Conservation (phyloP, 1,140 invertebrate genomes). For the Chrysoperla carnea region DNA sequence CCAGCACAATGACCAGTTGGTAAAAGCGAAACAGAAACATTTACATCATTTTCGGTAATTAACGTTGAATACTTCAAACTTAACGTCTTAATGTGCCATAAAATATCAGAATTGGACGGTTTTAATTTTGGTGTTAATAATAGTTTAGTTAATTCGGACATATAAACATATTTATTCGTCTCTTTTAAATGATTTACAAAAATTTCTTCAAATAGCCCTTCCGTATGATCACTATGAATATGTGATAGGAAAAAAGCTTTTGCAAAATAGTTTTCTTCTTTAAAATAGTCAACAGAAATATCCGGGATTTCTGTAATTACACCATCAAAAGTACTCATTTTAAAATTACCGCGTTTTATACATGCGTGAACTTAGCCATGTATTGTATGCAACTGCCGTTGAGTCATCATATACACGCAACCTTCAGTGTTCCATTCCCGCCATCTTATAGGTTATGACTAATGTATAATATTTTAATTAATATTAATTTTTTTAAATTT, state of each 20-base stretch:
- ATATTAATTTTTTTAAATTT: no score
- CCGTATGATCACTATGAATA: constrained; percentile 46
- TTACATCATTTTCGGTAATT: constrained; percentile 8
- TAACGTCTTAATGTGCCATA: constrained; percentile 18
- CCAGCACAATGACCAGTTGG: constrained; percentile 54
- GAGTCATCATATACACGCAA: background rate
- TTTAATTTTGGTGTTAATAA: constrained; percentile 18
- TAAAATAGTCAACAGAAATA: constrained; percentile 42
- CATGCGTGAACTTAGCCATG: constrained; percentile 5
- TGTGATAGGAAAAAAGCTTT: constrained; percentile 46
- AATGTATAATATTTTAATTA: no score
- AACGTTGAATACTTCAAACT: constrained; percentile 11
- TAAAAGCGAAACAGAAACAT: constrained; percentile 34
- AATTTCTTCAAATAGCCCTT: constrained; percentile 24
- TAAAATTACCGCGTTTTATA: constrained; percentile 9
- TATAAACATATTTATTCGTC: constrained; percentile 19
- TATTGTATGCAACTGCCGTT: background rate
- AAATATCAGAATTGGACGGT: constrained; percentile 1
- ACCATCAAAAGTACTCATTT: constrained; percentile 41
- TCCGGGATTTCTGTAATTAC: constrained; percentile 38
- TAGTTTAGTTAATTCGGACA: constrained; percentile 21
- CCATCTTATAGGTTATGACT: no score
- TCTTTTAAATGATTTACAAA: no score
- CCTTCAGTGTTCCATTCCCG: no score
- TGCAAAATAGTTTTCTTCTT: constrained; percentile 25